Evolutionary conservation across 2,113 vertebrate species (phyloP), one percentile per base, ranked within the genome.

Genomic region (Stegastes partitus): DNA sequence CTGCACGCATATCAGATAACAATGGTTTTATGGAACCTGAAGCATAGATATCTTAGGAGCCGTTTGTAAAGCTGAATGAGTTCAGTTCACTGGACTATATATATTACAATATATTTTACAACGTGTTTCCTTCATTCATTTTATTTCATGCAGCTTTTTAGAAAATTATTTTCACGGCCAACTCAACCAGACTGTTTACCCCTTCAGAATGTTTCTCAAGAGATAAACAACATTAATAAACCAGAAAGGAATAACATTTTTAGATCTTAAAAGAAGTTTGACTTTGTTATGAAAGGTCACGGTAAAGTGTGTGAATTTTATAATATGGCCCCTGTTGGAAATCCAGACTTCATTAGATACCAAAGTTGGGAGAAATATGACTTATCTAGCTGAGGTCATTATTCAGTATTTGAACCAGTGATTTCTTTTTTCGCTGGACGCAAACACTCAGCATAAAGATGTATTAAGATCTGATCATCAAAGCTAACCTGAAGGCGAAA

Each of bases 191-290:
- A 62, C 50, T 77, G 22, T 89, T 83, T 68, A 73, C 56, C 26
- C 58, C 44, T 68, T 66, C 9, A 68, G 49, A 72, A 53, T 22
- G 64, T 53, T 79, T 67, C 67, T 68, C 34, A 25, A 61, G 75
- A 63, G 64, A 86, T 90, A 87, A 87, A 89, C 86, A 89, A 53
- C 82, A 90, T 91, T 51, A 86, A 87, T 87, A 84, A 91, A 81
- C 53, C 73, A 90, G 73, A 55, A 49, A 66, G 50, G 3, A 79
- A 79, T 49, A 70, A 16, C 21, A 54, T 42, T 65, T 80, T 59
- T 8, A 66, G 6, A 63, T 68, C 65, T 74, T 68, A 14, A 72
- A 75, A 69, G 61, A 22, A 23, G 31, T 53, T 57, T 62, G 51
- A 72, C 53, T 74, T 14, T 47, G 56, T 61, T 79, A 37, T 72